Percentiles rank a stretch among this genome's conserved stretches.
Evolutionary conservation across 37 sponge, comb jelly and placozoan species (phyloP).

Genomic region (Mnemiopsis leidyi): DNA sequence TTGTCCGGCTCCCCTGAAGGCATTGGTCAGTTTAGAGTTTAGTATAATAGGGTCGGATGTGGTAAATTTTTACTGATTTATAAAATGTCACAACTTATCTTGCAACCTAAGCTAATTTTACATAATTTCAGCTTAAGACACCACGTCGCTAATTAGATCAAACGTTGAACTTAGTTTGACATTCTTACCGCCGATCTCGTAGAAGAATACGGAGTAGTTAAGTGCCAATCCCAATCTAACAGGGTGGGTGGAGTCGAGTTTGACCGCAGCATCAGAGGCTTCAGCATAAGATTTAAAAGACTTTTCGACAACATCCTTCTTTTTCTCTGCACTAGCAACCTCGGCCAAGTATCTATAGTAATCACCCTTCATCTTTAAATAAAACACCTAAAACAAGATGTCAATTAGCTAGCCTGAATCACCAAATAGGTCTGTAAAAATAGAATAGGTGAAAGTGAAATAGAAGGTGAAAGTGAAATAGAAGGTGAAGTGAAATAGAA

Average conservation of each 20-base stretch:
- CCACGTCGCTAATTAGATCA: too few species aligned
- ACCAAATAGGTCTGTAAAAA: too few species aligned
- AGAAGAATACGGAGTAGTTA: constrained; percentile 65
- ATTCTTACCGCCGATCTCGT: constrained; percentile 51
- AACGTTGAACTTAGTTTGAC: not conserved
- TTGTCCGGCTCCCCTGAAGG: constrained; percentile 23
- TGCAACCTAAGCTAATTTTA: too few species aligned
- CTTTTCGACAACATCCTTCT: constrained; percentile 27
- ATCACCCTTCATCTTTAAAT: constrained; percentile 67
- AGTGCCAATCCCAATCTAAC: constrained; percentile 59
- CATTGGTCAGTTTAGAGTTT: too few species aligned
- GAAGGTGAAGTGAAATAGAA: too few species aligned
- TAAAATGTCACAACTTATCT: too few species aligned
- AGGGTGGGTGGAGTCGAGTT: constrained; percentile 60
- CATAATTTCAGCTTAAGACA: too few species aligned
- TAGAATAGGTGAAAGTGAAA: too few species aligned
- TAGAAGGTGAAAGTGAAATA: too few species aligned
- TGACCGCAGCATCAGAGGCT: constrained; percentile 10
- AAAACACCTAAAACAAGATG: constrained; percentile 19
- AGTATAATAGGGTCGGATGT: too few species aligned
- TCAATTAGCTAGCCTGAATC: too few species aligned
- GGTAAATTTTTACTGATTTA: too few species aligned
- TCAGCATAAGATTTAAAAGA: constrained; percentile 24
- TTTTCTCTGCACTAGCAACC: constrained; percentile 60
- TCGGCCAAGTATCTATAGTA: constrained; percentile 66